Evolutionary conservation across 2,113 vertebrate species (phyloP).

Genomic region (Rhegmatorhina hoffmannsi): DNA sequence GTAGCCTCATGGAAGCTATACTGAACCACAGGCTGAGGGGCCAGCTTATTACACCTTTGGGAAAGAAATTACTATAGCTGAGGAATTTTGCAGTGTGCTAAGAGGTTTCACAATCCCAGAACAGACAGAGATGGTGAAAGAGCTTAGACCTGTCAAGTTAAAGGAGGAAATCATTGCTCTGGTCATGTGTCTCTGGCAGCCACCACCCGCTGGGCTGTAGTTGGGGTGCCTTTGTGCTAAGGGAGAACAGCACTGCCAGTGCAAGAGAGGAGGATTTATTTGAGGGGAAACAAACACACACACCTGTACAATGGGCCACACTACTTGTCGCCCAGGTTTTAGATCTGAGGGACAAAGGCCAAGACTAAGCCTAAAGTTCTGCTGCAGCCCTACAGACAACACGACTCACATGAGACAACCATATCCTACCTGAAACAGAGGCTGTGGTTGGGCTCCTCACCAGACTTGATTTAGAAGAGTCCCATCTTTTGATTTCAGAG

Average conservation of each 20-base stretch:
- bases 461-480: background rate
- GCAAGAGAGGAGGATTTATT: background rate
- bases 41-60: background rate
- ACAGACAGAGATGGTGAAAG: background rate
- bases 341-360: background rate
- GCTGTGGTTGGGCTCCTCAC: background rate
- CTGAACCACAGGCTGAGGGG: background rate
- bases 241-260: background rate
- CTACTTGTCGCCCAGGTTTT: background rate
- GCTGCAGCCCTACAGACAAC: background rate
- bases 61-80: background rate
- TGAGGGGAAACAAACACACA: accelerated
- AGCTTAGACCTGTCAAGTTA: background rate
- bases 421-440: accelerated
- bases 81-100: background rate
- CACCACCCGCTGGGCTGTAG: accelerated
- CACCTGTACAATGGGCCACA: accelerated
- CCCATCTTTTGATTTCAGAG: background rate
- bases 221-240: background rate
- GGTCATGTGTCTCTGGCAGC: background rate
- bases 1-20: background rate
- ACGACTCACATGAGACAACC: accelerated
- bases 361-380: background rate
- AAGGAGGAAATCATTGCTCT: background rate
- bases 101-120: background rate